Conservation (phyloP, 2,797 vertebrate species). For the Alca torda region DNA sequence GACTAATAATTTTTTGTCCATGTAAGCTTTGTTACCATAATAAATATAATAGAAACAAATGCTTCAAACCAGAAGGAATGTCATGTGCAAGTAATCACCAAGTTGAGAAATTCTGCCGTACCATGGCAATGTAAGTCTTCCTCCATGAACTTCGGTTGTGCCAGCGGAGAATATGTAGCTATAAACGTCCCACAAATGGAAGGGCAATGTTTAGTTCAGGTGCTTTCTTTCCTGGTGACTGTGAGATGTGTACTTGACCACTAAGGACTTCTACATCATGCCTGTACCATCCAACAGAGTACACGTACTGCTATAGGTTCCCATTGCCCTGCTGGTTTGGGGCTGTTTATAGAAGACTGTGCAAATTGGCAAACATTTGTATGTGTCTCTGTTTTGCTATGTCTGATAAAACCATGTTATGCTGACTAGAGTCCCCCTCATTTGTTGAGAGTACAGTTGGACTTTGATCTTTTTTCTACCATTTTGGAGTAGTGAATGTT, state of each 20-base stretch:
- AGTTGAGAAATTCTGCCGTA: background rate
- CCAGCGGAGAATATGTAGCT: accelerated
- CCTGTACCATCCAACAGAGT: background rate
- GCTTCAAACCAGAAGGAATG: background rate
- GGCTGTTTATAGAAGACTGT: background rate
- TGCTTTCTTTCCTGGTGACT: background rate
- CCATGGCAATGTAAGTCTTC: background rate
- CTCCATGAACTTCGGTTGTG: background rate
- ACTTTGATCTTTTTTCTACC: background rate
- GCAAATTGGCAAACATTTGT: background rate
- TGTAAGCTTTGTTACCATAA: background rate
- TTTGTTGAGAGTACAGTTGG: background rate
- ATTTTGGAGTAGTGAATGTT: background rate
- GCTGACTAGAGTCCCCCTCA: too few relatives aligned
- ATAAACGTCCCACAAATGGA: background rate
- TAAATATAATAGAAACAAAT: background rate
- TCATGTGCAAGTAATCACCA: background rate
- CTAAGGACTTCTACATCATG: background rate
- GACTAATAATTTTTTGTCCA: background rate
- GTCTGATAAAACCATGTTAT: background rate
- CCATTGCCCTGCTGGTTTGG: background rate
- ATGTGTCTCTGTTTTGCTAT: background rate
- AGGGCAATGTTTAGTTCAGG: background rate
- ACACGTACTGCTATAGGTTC: background rate
- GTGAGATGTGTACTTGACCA: background rate